Conservation (phyloP, 2,113 vertebrate species). For the Coptodon rendalli region DNA sequence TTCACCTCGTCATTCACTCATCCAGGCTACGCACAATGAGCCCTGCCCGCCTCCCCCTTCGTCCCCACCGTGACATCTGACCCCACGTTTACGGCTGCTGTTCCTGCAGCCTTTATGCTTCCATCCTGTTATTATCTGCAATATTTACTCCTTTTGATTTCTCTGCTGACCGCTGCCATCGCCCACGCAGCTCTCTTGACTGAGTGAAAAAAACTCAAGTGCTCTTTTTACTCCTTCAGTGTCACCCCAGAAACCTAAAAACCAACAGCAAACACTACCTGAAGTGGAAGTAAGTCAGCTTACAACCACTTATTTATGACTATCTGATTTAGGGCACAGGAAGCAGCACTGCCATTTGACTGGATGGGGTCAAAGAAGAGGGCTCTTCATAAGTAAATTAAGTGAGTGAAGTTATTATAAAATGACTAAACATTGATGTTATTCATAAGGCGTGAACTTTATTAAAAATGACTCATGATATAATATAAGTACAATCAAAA, state of each 20-base stretch:
- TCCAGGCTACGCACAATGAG: conserved; percentile 54
- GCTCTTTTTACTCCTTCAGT: conserved; percentile 22
- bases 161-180: conserved; percentile 31
- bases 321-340: background rate
- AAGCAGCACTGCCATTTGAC: background rate
- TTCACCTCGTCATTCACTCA: conserved; percentile 69
- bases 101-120: conserved; percentile 52
- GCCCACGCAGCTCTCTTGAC: conserved; percentile 8
- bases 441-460: background rate
- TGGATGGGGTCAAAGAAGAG: background rate
- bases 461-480: background rate
- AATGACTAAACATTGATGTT: background rate
- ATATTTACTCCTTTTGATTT: conserved; percentile 71
- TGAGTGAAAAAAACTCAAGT: conserved; percentile 33
- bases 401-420: background rate
- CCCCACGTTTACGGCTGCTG: conserved; percentile 54
- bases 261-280: conserved; percentile 30
- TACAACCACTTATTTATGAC: background rate
- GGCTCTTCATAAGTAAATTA: background rate
- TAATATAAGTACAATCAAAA: background rate
- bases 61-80: conserved; percentile 61
- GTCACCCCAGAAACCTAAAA: conserved; percentile 6
- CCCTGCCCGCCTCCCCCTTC: conserved; percentile 39
- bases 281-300: background rate
- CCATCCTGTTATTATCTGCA: conserved; percentile 67